phyloP scores from a whole-genome alignment of 2,797 vertebrate genomes.

The Enteromius paludinosus region DNA sequence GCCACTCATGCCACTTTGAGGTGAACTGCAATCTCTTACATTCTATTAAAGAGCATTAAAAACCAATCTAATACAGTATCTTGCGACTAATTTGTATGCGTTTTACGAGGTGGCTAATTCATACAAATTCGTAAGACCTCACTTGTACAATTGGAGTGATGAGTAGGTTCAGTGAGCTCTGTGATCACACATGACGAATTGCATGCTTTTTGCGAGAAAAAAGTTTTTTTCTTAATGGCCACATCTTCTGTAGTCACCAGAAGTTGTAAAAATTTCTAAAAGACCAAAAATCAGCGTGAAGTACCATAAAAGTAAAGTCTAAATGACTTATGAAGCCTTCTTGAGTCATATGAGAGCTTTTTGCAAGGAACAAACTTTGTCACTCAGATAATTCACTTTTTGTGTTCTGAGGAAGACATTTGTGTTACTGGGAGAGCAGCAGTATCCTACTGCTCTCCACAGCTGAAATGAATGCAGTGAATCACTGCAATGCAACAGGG shows the following conservation, averaged over 20 bases:
- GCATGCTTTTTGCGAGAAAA: neutral
- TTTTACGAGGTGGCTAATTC: too few relatives aligned
- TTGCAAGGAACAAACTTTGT: neutral
- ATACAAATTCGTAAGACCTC: too few relatives aligned
- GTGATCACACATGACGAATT: neutral
- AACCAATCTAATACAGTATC: too few relatives aligned
- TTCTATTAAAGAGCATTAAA: too few relatives aligned
- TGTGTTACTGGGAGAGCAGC: conserved; percentile 55
- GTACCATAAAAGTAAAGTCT: neutral
- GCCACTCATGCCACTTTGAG: too few relatives aligned
- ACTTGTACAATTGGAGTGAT: too few relatives aligned
- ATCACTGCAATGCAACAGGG: conserved; percentile 43
- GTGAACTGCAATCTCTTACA: too few relatives aligned
- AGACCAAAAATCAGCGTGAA: neutral
- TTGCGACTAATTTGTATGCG: too few relatives aligned
- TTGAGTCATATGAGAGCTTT: neutral
- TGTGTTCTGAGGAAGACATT: neutral
- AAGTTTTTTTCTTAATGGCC: neutral
- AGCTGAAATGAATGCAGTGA: conserved; percentile 51
- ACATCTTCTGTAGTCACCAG: neutral
- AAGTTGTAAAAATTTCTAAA: neutral
- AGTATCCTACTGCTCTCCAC: conserved; percentile 51
- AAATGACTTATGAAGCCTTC: too few relatives aligned
- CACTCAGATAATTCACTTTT: neutral
- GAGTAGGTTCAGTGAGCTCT: too few relatives aligned